Evolutionary conservation across 2,113 vertebrate genomes (phyloP).

Genomic region (Raja brachyura): DNA sequence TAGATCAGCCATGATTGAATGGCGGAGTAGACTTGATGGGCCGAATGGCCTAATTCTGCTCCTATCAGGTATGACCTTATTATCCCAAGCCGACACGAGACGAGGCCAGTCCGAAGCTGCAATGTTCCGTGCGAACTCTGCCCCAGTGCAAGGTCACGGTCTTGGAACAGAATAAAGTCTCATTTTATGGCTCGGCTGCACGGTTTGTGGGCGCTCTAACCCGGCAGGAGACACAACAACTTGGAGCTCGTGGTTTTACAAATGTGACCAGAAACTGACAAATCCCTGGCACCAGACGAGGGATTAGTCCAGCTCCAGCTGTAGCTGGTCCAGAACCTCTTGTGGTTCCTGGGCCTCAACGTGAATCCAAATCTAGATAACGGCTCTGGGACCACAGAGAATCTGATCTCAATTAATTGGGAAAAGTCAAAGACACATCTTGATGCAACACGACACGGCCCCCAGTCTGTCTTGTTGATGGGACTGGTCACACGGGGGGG

Average conservation of each 20-base stretch:
- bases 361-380: conserved; percentile 10
- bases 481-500: neutral
- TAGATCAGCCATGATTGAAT: too few species aligned
- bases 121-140: neutral
- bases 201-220: neutral
- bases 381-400: neutral
- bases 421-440: neutral
- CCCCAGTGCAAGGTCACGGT: neutral
- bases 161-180: neutral
- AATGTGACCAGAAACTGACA: neutral
- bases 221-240: neutral
- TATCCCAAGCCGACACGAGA: too few species aligned
- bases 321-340: neutral
- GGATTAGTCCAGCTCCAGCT: neutral
- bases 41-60: too few species aligned
- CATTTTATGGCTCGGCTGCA: neutral
- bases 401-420: conserved; percentile 31
- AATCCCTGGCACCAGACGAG: neutral
- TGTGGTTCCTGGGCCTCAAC: neutral
- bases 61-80: too few species aligned
- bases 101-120: neutral
- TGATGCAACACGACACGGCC: neutral
- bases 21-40: neutral
- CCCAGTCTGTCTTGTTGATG: neutral
- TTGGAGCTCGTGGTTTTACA: neutral